These are phyloP conservation scores for Polypterus senegalus DNA, from an alignment of 2,113 vertebrate genomes.

Conservation along the genomic window DNA sequence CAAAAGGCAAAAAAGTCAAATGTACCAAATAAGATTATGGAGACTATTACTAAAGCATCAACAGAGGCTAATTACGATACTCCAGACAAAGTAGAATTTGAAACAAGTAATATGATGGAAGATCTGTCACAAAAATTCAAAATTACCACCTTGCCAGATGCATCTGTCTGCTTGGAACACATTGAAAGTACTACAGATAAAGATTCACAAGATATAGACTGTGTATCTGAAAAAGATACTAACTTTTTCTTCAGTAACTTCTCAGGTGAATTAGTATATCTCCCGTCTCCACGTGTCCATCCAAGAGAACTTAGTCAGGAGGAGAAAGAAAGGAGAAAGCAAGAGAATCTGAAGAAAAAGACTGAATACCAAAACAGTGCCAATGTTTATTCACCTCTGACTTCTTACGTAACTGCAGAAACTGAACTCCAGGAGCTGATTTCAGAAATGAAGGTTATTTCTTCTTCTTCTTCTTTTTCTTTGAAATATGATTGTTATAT, in stretches of 20 bases:
- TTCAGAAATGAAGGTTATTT: slow-evolving; percentile 72
- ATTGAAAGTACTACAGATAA: too few species aligned
- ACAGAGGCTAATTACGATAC: too few species aligned
- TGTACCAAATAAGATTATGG: slow-evolving; percentile 20
- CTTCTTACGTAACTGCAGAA: slow-evolving; percentile 75
- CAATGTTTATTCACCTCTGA: slow-evolving; percentile 69
- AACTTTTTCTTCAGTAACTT: slow-evolving; percentile 47
- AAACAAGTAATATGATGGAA: too few species aligned
- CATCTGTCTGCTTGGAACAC: too few species aligned
- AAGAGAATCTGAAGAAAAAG: slow-evolving; percentile 59
- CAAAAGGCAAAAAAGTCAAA: slow-evolving; percentile 37
- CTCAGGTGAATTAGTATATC: slow-evolving; percentile 51
- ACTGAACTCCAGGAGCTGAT: slow-evolving; percentile 78
- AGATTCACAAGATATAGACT: too few species aligned
- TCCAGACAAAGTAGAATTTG: too few species aligned
- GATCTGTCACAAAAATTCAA: too few species aligned
- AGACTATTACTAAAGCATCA: slow-evolving; percentile 4
- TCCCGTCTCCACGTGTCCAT: slow-evolving; percentile 32
- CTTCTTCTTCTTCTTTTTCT: too few species aligned
- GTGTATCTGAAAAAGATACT: not conserved
- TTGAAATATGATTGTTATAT: slow-evolving; percentile 9
- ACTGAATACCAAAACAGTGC: slow-evolving; percentile 30
- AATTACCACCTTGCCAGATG: too few species aligned
- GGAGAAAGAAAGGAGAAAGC: slow-evolving; percentile 64
- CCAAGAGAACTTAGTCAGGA: slow-evolving; percentile 41